phyloP scores from a whole-genome alignment of 1,140 invertebrate genomes.

The Platorchestia sp. region DNA sequence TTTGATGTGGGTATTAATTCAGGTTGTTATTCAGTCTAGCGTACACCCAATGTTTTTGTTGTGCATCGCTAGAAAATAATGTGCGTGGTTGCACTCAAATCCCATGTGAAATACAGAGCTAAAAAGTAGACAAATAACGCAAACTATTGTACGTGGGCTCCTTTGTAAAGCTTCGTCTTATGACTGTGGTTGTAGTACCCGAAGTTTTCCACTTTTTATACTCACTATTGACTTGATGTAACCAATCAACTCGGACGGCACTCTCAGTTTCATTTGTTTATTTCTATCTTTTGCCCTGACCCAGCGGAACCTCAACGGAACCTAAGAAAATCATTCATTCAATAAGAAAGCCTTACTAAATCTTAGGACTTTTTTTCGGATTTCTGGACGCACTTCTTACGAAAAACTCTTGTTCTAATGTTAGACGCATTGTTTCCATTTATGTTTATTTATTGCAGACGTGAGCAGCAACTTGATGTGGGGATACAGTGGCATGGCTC shows the following conservation, averaged over 20 bases:
- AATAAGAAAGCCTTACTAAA: not conserved
- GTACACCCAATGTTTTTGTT: not conserved
- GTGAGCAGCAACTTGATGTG: slow-evolving; percentile 44
- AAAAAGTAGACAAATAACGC: not conserved
- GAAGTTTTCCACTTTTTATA: too few species aligned
- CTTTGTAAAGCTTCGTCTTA: too few species aligned
- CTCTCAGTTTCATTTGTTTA: too few species aligned
- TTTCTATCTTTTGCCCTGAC: not conserved
- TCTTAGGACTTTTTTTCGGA: not conserved
- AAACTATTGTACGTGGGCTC: too few species aligned
- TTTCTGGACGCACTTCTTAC: not conserved
- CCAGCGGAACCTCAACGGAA: not conserved
- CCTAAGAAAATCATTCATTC: not conserved
- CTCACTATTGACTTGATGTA: too few species aligned
- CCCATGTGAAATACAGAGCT: not conserved
- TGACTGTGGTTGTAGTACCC: too few species aligned
- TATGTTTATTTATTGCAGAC: not conserved
- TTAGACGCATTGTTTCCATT: not conserved
- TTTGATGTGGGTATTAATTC: not conserved
- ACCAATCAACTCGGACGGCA: too few species aligned
- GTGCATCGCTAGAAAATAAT: not conserved
- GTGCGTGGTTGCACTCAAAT: not conserved
- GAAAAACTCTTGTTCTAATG: not conserved
- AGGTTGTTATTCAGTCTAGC: not conserved
- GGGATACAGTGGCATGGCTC: slow-evolving; percentile 21